Evolutionary conservation across 2,113 vertebrate genomes (phyloP).

Genomic region (Pygoscelis antarcticus): DNA sequence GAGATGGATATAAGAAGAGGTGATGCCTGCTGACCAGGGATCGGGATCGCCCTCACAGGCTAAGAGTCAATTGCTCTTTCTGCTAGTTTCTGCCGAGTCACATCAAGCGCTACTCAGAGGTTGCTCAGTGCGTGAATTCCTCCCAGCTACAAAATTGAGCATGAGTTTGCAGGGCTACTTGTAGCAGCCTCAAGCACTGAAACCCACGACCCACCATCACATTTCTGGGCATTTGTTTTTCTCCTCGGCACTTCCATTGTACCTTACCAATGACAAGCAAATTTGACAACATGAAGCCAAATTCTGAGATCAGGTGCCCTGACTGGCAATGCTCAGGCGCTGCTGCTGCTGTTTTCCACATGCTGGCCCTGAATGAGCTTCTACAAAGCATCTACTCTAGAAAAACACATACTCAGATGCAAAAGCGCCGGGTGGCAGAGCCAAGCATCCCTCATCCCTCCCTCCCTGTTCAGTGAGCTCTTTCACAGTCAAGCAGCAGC

Average conservation of each 20-base stretch:
- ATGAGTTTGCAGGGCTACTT: neutral
- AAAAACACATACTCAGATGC: neutral
- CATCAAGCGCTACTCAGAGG: neutral
- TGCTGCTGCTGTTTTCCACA: neutral
- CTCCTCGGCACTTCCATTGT: neutral
- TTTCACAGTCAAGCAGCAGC: neutral
- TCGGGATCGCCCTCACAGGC: neutral
- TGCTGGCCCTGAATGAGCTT: neutral
- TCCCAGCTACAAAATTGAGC: neutral
- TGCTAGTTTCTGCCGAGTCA: slow-evolving; percentile 7
- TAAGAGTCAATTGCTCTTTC: neutral
- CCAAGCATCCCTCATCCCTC: neutral
- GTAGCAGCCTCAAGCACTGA: neutral
- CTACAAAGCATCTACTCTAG: neutral
- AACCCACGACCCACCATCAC: neutral
- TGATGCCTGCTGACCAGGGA: neutral
- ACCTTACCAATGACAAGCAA: neutral
- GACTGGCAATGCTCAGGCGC: neutral
- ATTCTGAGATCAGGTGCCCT: neutral
- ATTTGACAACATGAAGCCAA: neutral
- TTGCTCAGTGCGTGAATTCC: neutral
- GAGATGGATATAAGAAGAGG: neutral
- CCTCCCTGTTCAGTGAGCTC: neutral
- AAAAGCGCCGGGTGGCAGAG: neutral
- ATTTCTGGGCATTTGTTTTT: neutral